phyloP scores from a whole-genome alignment of 2,888 invertebrate species.

The Cybosia mesomella region DNA sequence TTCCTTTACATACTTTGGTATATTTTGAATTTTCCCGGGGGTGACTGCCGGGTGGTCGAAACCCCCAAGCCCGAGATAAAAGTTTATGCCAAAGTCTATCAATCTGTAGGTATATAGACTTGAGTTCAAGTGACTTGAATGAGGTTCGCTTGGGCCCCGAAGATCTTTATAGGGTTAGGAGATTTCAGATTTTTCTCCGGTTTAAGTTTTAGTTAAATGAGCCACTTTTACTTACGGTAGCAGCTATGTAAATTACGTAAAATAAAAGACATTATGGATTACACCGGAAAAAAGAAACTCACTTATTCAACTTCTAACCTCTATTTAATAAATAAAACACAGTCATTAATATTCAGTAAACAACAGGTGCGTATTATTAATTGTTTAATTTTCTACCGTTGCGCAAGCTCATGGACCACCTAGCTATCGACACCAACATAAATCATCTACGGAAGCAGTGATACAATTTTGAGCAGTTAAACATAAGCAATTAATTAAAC shows the following conservation, averaged over 20 bases:
- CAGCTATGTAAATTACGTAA: neutral
- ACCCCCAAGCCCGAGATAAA: too few relatives aligned
- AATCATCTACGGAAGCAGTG: conserved; percentile 49
- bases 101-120: too few relatives aligned
- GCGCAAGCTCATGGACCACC: conserved; percentile 42
- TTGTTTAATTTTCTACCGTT: conserved; percentile 41
- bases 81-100: too few relatives aligned
- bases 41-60: too few relatives aligned
- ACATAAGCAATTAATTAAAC: conserved; percentile 47
- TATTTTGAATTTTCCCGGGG: too few relatives aligned
- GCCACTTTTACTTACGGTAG: neutral
- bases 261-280: conserved; percentile 2
- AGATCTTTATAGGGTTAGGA: too few relatives aligned
- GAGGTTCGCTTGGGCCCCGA: too few relatives aligned
- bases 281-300: neutral
- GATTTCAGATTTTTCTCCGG: neutral
- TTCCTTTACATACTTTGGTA: too few relatives aligned
- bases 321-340: conserved; percentile 27
- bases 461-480: conserved; percentile 26
- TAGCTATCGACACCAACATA: conserved; percentile 40
- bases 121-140: too few relatives aligned
- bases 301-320: neutral
- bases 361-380: conserved; percentile 55
- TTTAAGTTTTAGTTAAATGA: neutral
- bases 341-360: conserved; percentile 37